phyloP scores from a whole-genome alignment of 2,888 invertebrate species.

The Drosophila histrio region DNA sequence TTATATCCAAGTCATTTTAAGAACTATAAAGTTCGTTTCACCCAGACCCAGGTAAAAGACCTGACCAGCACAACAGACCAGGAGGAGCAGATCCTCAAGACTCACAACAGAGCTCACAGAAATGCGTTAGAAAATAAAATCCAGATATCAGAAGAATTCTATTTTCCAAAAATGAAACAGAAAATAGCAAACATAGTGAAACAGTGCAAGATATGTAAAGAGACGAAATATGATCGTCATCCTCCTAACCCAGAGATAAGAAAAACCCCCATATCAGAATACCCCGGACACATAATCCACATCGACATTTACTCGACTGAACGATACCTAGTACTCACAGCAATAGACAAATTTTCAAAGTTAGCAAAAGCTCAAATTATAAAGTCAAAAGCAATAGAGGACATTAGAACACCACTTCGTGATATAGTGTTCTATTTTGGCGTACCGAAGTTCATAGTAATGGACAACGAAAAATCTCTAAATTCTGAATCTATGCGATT shows the following conservation, averaged over 20 bases:
- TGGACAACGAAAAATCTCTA: not conserved
- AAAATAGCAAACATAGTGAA: slow-evolving; percentile 24
- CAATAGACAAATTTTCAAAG: slow-evolving; percentile 6
- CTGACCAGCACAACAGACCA: slow-evolving; percentile 4
- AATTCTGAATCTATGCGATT: not conserved
- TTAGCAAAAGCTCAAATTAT: not conserved
- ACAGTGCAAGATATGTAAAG: slow-evolving; percentile 17
- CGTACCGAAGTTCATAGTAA: not conserved
- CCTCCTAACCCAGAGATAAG: slow-evolving; percentile 21
- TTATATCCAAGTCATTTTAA: slow-evolving; percentile 8
- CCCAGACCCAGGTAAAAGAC: too few relatives aligned
- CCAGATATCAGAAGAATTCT: slow-evolving; percentile 31
- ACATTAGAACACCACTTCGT: not conserved
- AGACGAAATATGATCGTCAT: slow-evolving; percentile 40
- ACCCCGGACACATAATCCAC: slow-evolving; percentile 5
- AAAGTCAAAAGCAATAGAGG: slow-evolving; percentile 5
- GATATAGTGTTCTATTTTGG: slow-evolving; percentile 1
- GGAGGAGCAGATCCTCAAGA: not conserved
- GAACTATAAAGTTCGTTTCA: not conserved
- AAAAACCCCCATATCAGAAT: too few relatives aligned
- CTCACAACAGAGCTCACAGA: slow-evolving; percentile 31
- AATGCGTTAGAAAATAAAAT: slow-evolving; percentile 28
- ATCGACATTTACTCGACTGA: slow-evolving; percentile 1
- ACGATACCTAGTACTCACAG: not conserved
- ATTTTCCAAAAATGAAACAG: slow-evolving; percentile 38